Base-by-base conservation (phyloP, 2,888 invertebrate species). In the Sepiola atlantica region DNA sequence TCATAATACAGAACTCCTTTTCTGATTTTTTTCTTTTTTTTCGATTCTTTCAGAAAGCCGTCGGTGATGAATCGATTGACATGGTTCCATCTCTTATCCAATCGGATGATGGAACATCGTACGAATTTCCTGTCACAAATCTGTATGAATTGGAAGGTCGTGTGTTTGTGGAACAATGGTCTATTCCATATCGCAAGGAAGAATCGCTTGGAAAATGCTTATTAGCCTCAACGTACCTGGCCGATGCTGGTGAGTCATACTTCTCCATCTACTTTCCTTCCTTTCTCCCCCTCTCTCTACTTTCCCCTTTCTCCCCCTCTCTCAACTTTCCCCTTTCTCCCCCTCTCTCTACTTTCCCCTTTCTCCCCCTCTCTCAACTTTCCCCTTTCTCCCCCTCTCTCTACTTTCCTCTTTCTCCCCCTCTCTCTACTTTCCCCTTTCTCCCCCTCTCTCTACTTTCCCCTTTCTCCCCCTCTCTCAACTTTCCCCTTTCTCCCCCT, bases 141-240 rank as follows among this genome's bases (percentile, higher is more conserved):
- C 96, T 98, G 94, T 97, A 97, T 96, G 97, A 97, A 95, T 96
- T 98, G 92, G 97, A 98, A 95, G 96, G 97, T 21, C 96, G 98
- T 92, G 97, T 98, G 77, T 97, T 97, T 96, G 97, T 97, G 45
- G 97, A 97, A 94, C 97, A 97, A 93, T 98, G 98, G 98, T 97
- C 97, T 55, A 98, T 98, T 94, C 98, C 98, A 8, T 98, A 97
- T 96, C 97, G 97, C 95, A 97, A 97, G 95, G 97, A 97, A 93
- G 98, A 98, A 95, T 97, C 97, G 21, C 96, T 98, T 20, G 97
- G 97, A n/a, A 97, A 97, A 95, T 97, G 98, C 96, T 96, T 98
- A 61, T 94, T 97, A 93, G 97, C 97, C 94, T 97, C 97, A 61
- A 97, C 97, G 55, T 96, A 97, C 94, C 96, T 97, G 35, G 97